Evolutionary conservation across 2,113 vertebrate genomes (phyloP).

Genomic region (Seriola dumerili): DNA sequence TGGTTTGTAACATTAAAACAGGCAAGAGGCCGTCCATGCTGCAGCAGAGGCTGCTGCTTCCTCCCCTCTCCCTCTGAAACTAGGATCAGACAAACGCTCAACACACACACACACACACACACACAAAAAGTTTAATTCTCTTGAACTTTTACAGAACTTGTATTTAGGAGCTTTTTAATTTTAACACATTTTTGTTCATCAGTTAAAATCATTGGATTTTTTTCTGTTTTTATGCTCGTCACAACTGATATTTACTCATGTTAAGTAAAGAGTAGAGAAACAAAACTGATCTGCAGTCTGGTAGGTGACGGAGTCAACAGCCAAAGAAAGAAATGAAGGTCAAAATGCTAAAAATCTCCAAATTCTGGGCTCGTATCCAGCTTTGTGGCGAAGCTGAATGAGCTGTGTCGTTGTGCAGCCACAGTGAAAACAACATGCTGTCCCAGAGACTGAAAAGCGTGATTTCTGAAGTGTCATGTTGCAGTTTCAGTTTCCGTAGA

Average conservation of each 20-base stretch:
- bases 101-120: too few species aligned
- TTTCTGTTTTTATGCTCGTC: background rate
- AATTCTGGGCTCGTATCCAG: background rate
- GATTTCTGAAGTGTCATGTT: fast-evolving
- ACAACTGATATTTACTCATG: background rate
- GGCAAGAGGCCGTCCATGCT: background rate
- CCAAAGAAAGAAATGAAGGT: background rate
- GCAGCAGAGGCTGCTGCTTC: background rate
- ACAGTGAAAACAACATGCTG: background rate
- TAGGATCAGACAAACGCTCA: background rate
- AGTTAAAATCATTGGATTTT: background rate
- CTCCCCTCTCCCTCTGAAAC: background rate
- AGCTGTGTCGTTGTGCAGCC: background rate
- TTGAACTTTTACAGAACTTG: too few species aligned
- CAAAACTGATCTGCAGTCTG: fast-evolving
- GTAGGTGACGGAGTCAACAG: background rate
- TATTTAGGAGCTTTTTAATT: background rate
- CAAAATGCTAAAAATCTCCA: background rate
- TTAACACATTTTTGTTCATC: background rate
- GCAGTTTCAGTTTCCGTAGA: background rate
- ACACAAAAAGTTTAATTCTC: too few species aligned
- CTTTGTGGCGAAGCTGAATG: background rate
- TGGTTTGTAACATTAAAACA: conserved; percentile 26
- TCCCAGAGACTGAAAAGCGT: background rate
- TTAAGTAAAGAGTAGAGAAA: background rate